phyloP scores from a whole-genome alignment of 2,113 vertebrate genomes.

The Microcebus tavaratra region DNA sequence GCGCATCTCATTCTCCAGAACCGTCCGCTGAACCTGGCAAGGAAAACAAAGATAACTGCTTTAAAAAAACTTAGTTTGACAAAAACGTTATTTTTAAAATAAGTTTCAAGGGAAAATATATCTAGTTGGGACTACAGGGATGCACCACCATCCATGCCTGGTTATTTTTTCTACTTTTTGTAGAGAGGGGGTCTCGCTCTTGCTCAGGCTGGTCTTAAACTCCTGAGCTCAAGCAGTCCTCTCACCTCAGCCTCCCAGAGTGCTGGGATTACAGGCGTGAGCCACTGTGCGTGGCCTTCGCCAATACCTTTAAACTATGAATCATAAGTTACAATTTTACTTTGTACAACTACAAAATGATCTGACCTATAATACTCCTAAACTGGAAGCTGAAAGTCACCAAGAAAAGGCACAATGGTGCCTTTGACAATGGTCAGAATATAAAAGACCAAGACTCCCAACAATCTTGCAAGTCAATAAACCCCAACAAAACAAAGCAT shows the following conservation, averaged over 20 bases:
- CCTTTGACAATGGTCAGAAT: background rate
- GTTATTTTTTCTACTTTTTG: too few relatives aligned
- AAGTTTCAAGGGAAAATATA: background rate
- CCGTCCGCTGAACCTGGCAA: slow-evolving; percentile 89
- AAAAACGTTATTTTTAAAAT: background rate
- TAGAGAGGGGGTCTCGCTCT: too few relatives aligned
- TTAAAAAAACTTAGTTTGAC: background rate
- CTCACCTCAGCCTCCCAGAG: too few relatives aligned
- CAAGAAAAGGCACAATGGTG: background rate
- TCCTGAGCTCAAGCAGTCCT: too few relatives aligned
- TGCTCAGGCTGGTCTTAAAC: too few relatives aligned
- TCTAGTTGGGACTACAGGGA: too few relatives aligned
- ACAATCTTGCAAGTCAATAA: background rate
- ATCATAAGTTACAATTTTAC: background rate
- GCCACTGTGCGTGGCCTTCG: too few relatives aligned
- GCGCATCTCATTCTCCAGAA: slow-evolving; percentile 94
- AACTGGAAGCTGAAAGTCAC: background rate
- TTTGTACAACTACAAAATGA: background rate
- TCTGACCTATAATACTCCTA: background rate
- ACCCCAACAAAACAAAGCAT: background rate
- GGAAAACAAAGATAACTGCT: background rate
- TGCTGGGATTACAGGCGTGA: too few relatives aligned
- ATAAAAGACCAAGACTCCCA: background rate
- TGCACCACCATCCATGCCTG: too few relatives aligned
- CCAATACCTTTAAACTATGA: background rate